Conservation (phyloP, 2,797 vertebrate genomes). For the Gallinago solitaria region DNA sequence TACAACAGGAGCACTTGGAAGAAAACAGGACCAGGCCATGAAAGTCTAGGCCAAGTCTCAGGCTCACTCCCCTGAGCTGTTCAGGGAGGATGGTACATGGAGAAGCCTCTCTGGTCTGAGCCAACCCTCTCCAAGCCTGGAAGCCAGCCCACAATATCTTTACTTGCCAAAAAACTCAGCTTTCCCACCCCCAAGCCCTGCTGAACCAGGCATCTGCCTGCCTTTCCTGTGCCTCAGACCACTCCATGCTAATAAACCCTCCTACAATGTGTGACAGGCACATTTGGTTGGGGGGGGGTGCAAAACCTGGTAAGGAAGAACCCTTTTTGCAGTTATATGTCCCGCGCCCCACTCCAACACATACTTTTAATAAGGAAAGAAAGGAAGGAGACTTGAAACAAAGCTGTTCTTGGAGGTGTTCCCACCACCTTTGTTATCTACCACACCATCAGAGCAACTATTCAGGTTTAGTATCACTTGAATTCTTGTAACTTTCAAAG, state of each 20-base stretch:
- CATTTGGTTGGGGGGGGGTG: background rate
- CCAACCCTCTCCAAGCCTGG: background rate
- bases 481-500: background rate
- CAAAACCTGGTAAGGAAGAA: background rate
- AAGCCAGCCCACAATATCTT: background rate
- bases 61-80: accelerated
- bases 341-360: accelerated
- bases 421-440: accelerated
- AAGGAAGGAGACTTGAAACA: background rate
- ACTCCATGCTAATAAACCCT: background rate
- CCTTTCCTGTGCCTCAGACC: background rate
- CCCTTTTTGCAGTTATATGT: background rate
- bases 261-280: accelerated
- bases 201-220: background rate
- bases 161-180: background rate
- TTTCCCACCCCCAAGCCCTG: background rate
- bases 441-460: accelerated
- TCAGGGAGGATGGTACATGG: background rate
- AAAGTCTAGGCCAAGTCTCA: background rate
- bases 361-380: background rate
- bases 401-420: background rate
- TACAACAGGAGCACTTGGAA: background rate
- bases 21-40: background rate
- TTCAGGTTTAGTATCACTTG: background rate
- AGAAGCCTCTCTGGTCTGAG: background rate